These are phyloP conservation scores for Sycophaga agraensis DNA, from an alignment of 1,140 invertebrate genomes.

Conservation along the genomic window DNA sequence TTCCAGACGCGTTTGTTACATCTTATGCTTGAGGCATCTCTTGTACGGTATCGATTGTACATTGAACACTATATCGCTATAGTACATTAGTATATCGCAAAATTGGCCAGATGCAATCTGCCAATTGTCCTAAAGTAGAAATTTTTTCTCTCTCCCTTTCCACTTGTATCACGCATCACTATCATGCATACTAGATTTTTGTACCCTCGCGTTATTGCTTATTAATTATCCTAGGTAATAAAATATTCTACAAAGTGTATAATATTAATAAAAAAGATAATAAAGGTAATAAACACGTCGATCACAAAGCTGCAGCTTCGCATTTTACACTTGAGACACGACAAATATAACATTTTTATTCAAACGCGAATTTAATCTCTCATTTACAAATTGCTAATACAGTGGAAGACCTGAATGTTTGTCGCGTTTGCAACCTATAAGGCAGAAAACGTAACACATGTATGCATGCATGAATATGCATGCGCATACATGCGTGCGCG, in stretches of 20 bases:
- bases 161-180: background rate
- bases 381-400: background rate
- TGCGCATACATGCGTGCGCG: too few species aligned
- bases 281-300: background rate
- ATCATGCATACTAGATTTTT: background rate
- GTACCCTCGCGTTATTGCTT: slow-evolving; percentile 22
- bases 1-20: slow-evolving; percentile 32
- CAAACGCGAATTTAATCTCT: background rate
- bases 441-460: slow-evolving; percentile 2
- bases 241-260: background rate
- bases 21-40: slow-evolving; percentile 20
- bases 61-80: slow-evolving; percentile 40
- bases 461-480: too few species aligned
- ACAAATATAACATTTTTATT: background rate
- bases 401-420: slow-evolving; percentile 12
- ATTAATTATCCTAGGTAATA: slow-evolving; percentile 15
- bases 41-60: slow-evolving; percentile 45
- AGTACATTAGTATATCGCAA: slow-evolving; percentile 30
- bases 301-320: background rate
- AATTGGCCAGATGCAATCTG: slow-evolving; percentile 2
- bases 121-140: background rate
- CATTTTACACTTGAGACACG: background rate
- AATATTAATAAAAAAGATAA: background rate
- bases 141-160: background rate
- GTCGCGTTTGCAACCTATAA: background rate